These are phyloP conservation scores for Podiceps cristatus DNA, from an alignment of 2,113 vertebrate genomes.

Conservation along the genomic window DNA sequence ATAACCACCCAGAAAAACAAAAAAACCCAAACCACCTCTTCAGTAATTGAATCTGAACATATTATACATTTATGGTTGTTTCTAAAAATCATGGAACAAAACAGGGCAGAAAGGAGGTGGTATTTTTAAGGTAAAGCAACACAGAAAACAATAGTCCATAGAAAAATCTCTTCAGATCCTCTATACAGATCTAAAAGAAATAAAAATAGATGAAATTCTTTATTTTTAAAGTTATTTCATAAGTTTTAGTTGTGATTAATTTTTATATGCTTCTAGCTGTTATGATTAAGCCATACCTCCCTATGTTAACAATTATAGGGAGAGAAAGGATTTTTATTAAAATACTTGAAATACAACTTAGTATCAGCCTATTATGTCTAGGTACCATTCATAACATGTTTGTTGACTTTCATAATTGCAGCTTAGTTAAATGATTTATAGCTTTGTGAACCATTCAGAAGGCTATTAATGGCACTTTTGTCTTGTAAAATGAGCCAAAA, in stretches of 20 bases:
- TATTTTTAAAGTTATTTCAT: neutral
- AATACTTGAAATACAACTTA: neutral
- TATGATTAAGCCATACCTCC: neutral
- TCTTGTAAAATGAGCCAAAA: constrained; percentile 30
- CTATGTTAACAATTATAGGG: neutral
- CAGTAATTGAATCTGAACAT: neutral
- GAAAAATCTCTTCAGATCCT: neutral
- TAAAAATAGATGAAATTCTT: neutral
- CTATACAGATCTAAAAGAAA: neutral
- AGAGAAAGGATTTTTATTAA: neutral
- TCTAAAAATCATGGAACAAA: neutral
- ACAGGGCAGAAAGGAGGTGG: neutral
- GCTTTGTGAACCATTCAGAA: neutral
- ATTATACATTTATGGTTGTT: neutral
- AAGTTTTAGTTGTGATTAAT: neutral
- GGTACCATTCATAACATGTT: neutral
- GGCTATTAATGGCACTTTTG: neutral
- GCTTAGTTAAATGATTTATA: neutral
- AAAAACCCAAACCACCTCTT: neutral
- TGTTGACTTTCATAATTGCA: neutral
- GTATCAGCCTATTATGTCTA: neutral
- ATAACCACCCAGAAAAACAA: neutral
- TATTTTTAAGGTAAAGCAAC: neutral
- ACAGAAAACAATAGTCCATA: neutral
- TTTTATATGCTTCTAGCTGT: neutral